These are phyloP conservation scores for Grammomys dolichurus DNA, from an alignment of 2,113 vertebrate genomes.

Conservation along the genomic window DNA sequence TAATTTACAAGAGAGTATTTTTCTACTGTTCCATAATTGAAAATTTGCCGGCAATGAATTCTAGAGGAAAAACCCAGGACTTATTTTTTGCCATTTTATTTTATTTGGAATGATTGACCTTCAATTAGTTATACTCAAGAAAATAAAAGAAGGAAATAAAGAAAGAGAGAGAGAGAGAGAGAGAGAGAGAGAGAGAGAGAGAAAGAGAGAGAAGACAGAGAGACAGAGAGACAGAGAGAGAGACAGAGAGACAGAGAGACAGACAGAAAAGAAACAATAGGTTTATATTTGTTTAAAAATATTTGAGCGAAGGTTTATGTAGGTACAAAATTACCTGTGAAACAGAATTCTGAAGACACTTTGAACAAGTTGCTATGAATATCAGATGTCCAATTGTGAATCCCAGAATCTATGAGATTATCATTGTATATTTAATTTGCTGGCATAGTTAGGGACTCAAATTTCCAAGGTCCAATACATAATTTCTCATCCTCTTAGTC, in stretches of 20 bases:
- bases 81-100: not conserved
- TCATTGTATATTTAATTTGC: not conserved
- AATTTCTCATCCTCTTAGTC: not conserved
- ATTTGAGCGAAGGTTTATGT: not conserved
- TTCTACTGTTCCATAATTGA: not conserved
- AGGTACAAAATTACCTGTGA: not conserved
- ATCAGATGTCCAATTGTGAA: not conserved
- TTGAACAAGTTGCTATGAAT: not conserved
- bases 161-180: not conserved
- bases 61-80: not conserved
- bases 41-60: not conserved
- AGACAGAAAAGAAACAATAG: not conserved
- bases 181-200: too few relatives aligned
- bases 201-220: not conserved
- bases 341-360: not conserved
- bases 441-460: not conserved
- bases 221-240: too few relatives aligned
- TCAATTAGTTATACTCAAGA: not conserved
- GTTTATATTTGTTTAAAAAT: not conserved
- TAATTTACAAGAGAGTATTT: not conserved
- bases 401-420: not conserved
- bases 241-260: not conserved
- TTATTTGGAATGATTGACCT: not conserved
- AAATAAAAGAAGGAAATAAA: too few relatives aligned
- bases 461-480: not conserved